These are phyloP conservation scores for Ataeniobius toweri DNA, from an alignment of 2,797 vertebrate genomes.

Conservation along the genomic window DNA sequence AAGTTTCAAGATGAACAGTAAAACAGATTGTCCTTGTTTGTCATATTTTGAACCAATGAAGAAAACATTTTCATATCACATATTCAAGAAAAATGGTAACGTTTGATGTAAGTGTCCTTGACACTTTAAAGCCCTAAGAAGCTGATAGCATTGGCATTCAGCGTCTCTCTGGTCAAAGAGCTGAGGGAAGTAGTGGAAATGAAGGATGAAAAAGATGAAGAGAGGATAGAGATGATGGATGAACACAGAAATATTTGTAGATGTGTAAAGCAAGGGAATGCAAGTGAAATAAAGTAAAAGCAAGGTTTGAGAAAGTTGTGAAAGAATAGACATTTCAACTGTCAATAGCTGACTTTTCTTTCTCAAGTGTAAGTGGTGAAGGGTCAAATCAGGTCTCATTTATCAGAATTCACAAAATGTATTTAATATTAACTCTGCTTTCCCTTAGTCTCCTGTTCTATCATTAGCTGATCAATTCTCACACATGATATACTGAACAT, in stretches of 20 bases:
- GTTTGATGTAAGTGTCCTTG: constrained; percentile 35
- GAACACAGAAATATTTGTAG: constrained; percentile 15
- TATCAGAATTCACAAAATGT: background rate
- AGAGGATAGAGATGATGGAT: constrained; percentile 35
- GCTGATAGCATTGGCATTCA: constrained; percentile 29
- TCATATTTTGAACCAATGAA: constrained; percentile 28
- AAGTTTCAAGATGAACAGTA: constrained; percentile 20
- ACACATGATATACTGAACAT: background rate
- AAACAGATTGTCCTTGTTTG: constrained; percentile 17
- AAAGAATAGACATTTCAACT: background rate
- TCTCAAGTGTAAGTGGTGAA: background rate
- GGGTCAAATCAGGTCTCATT: background rate
- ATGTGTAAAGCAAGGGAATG: constrained; percentile 15
- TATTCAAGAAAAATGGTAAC: constrained; percentile 23
- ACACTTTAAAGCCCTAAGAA: constrained; percentile 36
- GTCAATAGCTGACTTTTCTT: background rate
- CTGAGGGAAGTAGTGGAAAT: constrained; percentile 17
- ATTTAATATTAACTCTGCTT: background rate
- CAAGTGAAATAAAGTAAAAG: constrained; percentile 18
- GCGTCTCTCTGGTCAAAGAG: constrained; percentile 21
- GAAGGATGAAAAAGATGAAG: constrained; percentile 28
- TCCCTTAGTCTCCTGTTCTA: background rate
- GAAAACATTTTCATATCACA: constrained; percentile 31
- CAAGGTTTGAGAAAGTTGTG: constrained; percentile 12
- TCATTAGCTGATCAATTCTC: background rate